These are phyloP conservation scores for Brachyhypopomus occidentalis DNA, from an alignment of 2,113 vertebrate genomes.

Conservation along the genomic window DNA sequence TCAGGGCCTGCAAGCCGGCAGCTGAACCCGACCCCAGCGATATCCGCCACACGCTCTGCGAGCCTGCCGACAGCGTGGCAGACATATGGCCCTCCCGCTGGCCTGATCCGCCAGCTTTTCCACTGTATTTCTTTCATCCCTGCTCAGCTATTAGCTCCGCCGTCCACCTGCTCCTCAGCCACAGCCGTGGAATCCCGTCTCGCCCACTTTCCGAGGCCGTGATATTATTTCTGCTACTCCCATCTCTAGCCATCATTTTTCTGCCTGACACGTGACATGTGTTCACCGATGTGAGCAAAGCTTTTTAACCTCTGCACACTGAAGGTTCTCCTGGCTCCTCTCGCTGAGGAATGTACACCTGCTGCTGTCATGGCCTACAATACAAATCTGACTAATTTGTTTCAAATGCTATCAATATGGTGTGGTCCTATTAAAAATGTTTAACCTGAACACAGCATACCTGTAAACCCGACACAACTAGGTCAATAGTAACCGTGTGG, in stretches of 20 bases:
- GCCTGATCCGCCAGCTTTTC: constrained; percentile 52
- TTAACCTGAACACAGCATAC: not conserved
- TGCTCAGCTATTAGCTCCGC: constrained; percentile 32
- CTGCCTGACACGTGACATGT: constrained; percentile 55
- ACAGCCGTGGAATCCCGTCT: constrained; percentile 37
- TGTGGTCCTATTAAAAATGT: not conserved
- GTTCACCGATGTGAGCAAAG: constrained; percentile 59
- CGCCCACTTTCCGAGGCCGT: constrained; percentile 38
- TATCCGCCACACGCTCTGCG: not conserved
- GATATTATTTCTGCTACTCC: constrained; percentile 59
- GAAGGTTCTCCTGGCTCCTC: constrained; percentile 55
- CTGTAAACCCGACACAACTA: not conserved
- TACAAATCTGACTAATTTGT: constrained; percentile 19
- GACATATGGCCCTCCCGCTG: constrained; percentile 20
- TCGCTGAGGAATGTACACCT: constrained; percentile 69
- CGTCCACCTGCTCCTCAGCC: constrained; percentile 55
- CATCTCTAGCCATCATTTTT: constrained; percentile 48
- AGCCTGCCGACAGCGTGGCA: not conserved
- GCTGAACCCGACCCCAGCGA: not conserved
- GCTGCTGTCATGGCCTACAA: constrained; percentile 46
- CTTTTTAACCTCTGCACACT: constrained; percentile 60
- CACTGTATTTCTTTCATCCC: constrained; percentile 57
- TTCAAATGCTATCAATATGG: not conserved
- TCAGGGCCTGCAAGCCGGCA: not conserved
- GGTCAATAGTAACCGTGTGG: not conserved